These are phyloP conservation scores for Hyposoter didymator DNA, from an alignment of 2,888 invertebrate species.

Conservation along the genomic window DNA sequence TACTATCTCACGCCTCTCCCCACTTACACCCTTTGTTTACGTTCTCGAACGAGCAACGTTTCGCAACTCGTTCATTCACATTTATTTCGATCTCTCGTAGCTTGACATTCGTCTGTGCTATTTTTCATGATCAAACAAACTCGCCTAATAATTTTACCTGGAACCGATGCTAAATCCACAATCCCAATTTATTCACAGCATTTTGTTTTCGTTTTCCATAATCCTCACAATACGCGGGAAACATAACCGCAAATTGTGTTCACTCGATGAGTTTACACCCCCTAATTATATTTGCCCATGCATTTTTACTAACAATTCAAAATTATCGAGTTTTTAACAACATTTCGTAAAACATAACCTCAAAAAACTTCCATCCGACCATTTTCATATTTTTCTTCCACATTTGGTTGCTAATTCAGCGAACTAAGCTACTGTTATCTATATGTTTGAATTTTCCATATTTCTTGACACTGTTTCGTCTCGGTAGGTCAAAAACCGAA, in stretches of 20 bases:
- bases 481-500: slow-evolving; percentile 83
- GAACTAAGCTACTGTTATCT: too few species aligned
- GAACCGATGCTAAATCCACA: background rate
- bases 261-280: background rate
- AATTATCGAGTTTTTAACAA: background rate
- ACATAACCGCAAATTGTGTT: slow-evolving; percentile 7
- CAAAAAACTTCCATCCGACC: background rate
- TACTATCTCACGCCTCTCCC: slow-evolving; percentile 77
- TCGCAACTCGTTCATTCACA: background rate
- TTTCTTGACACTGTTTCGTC: slow-evolving; percentile 22
- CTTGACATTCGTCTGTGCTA: background rate
- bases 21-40: slow-evolving; percentile 77
- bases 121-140: background rate
- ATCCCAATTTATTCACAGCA: background rate
- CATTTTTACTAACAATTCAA: background rate
- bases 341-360: slow-evolving; percentile 27
- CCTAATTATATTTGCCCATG: background rate
- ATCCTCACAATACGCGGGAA: background rate
- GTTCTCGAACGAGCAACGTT: background rate
- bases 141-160: background rate
- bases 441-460: background rate
- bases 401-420: background rate
- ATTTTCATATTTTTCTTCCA: background rate
- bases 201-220: slow-evolving; percentile 66
- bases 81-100: background rate